These are phyloP conservation scores for Phalloptychus januarius DNA, from an alignment of 2,797 vertebrate genomes.

Conservation along the genomic window DNA sequence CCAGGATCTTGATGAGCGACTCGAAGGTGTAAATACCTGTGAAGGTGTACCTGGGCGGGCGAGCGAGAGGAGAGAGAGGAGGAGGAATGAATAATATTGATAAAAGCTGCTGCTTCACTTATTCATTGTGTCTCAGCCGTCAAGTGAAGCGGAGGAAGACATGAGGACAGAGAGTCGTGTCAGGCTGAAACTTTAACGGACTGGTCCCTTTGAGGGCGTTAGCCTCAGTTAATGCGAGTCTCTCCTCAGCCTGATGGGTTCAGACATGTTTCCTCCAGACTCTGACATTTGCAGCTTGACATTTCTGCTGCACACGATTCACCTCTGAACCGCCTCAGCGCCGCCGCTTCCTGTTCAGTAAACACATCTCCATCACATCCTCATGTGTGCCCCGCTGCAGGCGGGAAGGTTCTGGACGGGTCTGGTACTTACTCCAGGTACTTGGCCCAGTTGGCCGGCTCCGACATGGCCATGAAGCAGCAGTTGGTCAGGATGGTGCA, in stretches of 20 bases:
- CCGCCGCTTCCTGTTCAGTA: neutral
- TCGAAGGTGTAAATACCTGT: conserved; percentile 98
- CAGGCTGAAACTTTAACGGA: neutral
- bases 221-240: too few relatives aligned
- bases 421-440: conserved; percentile 94
- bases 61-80: neutral
- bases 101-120: conserved; percentile 30
- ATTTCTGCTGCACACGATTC: conserved; percentile 2
- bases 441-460: conserved; percentile 93
- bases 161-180: neutral
- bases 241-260: neutral
- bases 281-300: conserved; percentile 22
- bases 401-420: conserved; percentile 10
- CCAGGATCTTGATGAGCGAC: conserved; percentile 96
- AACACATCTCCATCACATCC: neutral
- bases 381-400: neutral
- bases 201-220: neutral
- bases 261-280: conserved; percentile 3
- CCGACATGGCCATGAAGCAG: conserved; percentile 98
- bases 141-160: conserved; percentile 23
- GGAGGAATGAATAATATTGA: conserved; percentile 18
- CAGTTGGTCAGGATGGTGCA: conserved; percentile 99
- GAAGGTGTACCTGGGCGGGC: conserved; percentile 80
- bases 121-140: conserved; percentile 44
- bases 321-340: conserved; percentile 1